These are phyloP conservation scores for Gorsachius magnificus DNA, from an alignment of 2,797 vertebrate species.

Conservation along the genomic window DNA sequence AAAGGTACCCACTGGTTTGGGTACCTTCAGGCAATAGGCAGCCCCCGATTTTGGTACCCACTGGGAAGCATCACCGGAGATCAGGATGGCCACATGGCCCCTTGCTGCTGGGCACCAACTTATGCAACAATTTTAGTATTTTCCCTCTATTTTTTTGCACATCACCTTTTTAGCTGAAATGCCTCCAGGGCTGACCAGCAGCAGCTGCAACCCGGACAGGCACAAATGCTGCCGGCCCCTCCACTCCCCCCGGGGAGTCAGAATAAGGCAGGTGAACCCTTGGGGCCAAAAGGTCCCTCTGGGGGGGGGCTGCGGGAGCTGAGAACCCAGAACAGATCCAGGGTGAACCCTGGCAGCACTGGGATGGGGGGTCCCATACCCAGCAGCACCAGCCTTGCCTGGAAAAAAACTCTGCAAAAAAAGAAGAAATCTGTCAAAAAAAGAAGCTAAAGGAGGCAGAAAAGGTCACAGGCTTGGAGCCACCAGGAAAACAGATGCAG, in stretches of 20 bases:
- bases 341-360: background rate
- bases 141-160: background rate
- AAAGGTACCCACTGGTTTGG: background rate
- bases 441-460: background rate
- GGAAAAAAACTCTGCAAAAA: background rate
- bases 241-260: fast-evolving
- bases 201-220: fast-evolving
- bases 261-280: background rate
- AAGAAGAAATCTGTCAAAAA: background rate
- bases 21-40: background rate
- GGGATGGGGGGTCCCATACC: background rate
- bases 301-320: background rate
- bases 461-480: fast-evolving
- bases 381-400: background rate
- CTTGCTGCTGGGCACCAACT: background rate
- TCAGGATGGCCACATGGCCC: fast-evolving
- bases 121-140: fast-evolving
- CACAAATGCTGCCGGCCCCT: fast-evolving
- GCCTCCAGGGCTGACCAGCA: background rate
- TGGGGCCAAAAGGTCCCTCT: background rate
- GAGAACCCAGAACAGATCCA: background rate
- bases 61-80: fast-evolving
- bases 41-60: background rate
- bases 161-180: fast-evolving
- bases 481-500: fast-evolving